phyloP scores from a whole-genome alignment of 2,888 invertebrate species.

The Marronus borbonicus region DNA sequence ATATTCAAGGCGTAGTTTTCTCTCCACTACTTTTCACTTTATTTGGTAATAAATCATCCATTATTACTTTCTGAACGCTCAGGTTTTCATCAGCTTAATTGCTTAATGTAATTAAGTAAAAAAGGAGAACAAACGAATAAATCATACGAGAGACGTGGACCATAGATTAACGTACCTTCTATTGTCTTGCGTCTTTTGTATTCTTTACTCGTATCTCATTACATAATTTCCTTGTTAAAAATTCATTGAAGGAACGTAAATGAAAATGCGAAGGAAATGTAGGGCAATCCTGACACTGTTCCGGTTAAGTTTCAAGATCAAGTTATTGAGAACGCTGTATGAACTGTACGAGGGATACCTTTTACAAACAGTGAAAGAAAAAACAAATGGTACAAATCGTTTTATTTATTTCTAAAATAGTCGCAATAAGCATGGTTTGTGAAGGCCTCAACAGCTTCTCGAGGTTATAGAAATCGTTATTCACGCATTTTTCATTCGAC shows the following conservation, averaged over 20 bases:
- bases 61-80: slow-evolving; percentile 21
- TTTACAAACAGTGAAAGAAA: too few relatives aligned
- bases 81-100: slow-evolving; percentile 49
- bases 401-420: too few relatives aligned
- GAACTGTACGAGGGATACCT: too few relatives aligned
- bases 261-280: not conserved
- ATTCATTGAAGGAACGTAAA: too few relatives aligned
- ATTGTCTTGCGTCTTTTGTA: slow-evolving; percentile 8
- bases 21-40: slow-evolving; percentile 24
- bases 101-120: slow-evolving; percentile 46
- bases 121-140: not conserved
- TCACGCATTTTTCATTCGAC: too few relatives aligned
- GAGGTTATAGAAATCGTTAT: too few relatives aligned
- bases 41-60: slow-evolving; percentile 48
- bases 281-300: not conserved
- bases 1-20: not conserved
- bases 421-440: too few relatives aligned
- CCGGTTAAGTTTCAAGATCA: too few relatives aligned
- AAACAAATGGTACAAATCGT: too few relatives aligned
- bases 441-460: too few relatives aligned
- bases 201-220: not conserved
- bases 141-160: not conserved
- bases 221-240: too few relatives aligned
- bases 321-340: too few relatives aligned
- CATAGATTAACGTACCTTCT: slow-evolving; percentile 12